Percentiles rank a stretch among this genome's conserved stretches.
Conservation (phyloP, 2,113 vertebrate genomes). For the Alligator sinensis region DNA sequence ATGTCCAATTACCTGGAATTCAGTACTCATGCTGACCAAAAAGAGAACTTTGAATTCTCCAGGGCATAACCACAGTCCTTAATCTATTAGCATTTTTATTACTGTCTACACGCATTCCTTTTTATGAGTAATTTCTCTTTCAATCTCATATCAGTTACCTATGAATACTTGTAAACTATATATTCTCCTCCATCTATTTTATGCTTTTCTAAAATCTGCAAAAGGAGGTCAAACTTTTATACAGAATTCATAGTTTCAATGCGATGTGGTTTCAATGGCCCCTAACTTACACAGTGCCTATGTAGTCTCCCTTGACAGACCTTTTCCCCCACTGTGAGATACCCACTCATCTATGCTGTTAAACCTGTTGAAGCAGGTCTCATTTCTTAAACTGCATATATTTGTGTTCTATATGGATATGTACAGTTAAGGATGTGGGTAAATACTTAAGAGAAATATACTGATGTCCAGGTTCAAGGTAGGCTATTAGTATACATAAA, state of each 20-base stretch:
- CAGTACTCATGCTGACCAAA: background rate
- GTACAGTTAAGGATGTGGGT: background rate
- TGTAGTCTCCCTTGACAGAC: too few relatives aligned
- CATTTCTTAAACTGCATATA: background rate
- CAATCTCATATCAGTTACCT: background rate
- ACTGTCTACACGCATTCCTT: background rate
- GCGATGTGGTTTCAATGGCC: background rate
- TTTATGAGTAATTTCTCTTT: background rate
- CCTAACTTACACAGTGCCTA: rapidly evolving
- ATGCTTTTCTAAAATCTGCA: too few relatives aligned
- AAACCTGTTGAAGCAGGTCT: background rate
- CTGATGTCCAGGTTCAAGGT: background rate
- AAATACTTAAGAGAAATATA: background rate
- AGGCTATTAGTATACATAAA: background rate
- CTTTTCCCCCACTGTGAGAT: background rate
- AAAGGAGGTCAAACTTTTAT: too few relatives aligned
- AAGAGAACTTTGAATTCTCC: background rate
- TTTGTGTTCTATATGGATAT: background rate
- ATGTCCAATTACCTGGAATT: background rate
- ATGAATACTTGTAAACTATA: background rate
- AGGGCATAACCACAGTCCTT: background rate
- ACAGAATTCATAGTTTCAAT: background rate
- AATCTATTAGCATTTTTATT: background rate
- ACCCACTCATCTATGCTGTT: background rate
- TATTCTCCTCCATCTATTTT: too few relatives aligned